Conservation (phyloP, 2,797 vertebrate species). For the Melanotaenia trifasciata region DNA sequence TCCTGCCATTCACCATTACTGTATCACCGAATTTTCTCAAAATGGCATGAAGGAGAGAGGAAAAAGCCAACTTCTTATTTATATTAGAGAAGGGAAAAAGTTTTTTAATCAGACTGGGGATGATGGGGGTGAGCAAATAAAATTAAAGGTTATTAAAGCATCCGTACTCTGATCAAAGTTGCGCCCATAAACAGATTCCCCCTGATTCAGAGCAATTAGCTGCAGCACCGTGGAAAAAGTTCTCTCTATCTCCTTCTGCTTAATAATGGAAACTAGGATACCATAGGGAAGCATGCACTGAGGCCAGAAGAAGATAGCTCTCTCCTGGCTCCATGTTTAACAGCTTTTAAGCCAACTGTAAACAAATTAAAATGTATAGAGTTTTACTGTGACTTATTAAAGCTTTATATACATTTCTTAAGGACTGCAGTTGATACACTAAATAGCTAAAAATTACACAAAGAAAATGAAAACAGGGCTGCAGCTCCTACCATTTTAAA, state of each 20-base stretch:
- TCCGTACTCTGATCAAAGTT: constrained; percentile 85
- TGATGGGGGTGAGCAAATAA: constrained; percentile 85
- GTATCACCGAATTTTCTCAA: constrained; percentile 67
- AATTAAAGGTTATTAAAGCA: constrained; percentile 88
- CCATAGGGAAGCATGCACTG: constrained; percentile 71
- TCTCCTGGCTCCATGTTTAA: constrained; percentile 78
- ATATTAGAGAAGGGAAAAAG: constrained; percentile 78
- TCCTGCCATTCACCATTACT: constrained; percentile 82
- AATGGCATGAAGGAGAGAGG: constrained; percentile 69
- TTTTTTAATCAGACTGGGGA: constrained; percentile 83
- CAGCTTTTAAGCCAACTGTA: constrained; percentile 75
- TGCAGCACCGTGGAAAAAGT: constrained; percentile 77
- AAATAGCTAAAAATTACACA: constrained; percentile 37
- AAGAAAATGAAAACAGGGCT: constrained; percentile 46
- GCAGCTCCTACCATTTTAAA: constrained; percentile 19
- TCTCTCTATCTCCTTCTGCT: constrained; percentile 80
- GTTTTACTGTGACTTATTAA: constrained; percentile 76
- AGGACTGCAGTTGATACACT: constrained; percentile 46
- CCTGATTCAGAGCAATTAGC: constrained; percentile 86
- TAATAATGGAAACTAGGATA: constrained; percentile 82
- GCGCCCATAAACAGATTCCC: constrained; percentile 85
- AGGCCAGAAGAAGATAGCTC: constrained; percentile 79
- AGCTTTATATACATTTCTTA: constrained; percentile 58
- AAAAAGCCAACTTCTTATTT: constrained; percentile 75
- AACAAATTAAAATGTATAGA: constrained; percentile 79